Conservation (phyloP, 2,113 vertebrate genomes). For the Spea multiplicata region DNA sequence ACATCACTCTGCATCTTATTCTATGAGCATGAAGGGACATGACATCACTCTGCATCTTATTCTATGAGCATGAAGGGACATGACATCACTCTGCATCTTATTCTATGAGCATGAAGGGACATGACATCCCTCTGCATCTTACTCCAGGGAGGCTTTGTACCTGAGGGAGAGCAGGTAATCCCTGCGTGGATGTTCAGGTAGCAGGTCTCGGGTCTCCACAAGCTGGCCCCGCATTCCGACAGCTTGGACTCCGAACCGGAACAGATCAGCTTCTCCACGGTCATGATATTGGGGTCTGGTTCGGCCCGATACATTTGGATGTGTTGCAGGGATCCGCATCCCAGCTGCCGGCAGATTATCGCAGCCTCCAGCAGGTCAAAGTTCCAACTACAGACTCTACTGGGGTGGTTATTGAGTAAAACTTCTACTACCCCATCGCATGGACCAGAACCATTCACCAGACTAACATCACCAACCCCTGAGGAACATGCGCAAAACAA, state of each 20-base stretch:
- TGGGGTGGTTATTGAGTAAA: neutral
- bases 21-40: too few species aligned
- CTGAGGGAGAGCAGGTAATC: conserved; percentile 8
- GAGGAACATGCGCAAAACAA: neutral
- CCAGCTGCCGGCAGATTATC: conserved; percentile 18
- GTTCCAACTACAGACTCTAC: conserved; percentile 18
- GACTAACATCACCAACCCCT: neutral
- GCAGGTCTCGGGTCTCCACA: conserved; percentile 7
- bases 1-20: too few species aligned
- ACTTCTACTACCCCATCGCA: conserved; percentile 35
- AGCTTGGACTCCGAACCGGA: conserved; percentile 11
- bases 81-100: too few species aligned
- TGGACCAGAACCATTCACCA: conserved; percentile 17
- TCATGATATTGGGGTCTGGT: neutral
- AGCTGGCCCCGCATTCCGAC: conserved; percentile 14
- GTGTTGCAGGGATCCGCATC: conserved; percentile 14
- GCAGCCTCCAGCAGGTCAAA: conserved; percentile 3
- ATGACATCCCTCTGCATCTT: too few species aligned
- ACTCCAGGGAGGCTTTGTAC: neutral
- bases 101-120: too few species aligned
- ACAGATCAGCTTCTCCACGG: conserved; percentile 10
- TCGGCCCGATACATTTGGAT: neutral
- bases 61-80: too few species aligned
- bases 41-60: too few species aligned
- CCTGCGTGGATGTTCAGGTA: neutral